Evolutionary conservation across 1,140 invertebrate species (phyloP).

Genomic region (Drosophila azteca): DNA sequence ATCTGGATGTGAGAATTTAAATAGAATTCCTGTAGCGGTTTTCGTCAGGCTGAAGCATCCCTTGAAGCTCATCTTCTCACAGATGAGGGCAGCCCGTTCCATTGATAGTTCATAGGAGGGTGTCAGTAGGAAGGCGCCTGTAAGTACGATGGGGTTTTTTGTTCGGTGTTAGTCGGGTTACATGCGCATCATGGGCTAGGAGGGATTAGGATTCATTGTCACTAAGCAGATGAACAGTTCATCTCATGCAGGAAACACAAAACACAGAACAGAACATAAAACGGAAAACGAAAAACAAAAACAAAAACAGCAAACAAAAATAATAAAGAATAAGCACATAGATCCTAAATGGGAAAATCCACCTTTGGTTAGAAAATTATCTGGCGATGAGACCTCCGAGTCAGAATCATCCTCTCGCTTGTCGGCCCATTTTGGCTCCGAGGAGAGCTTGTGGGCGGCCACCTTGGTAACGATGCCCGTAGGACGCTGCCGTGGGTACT

Average conservation of each 20-base stretch:
- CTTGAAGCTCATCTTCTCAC: conserved; percentile 94
- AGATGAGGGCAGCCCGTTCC: conserved; percentile 92
- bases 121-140: conserved; percentile 91
- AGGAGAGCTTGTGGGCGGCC: conserved; percentile 76
- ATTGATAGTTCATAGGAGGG: conserved; percentile 92
- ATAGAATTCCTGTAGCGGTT: conserved; percentile 93
- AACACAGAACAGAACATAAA: too few species aligned
- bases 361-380: conserved; percentile 88
- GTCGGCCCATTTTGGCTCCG: conserved; percentile 77
- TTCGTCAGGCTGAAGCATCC: conserved; percentile 93
- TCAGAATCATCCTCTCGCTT: conserved; percentile 86
- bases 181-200: neutral
- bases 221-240: neutral
- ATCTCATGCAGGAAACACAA: conserved; percentile 14
- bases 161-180: conserved; percentile 31
- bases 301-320: neutral
- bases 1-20: conserved; percentile 93
- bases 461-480: conserved; percentile 77
- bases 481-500: conserved; percentile 69
- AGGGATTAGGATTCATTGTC: conserved; percentile 2
- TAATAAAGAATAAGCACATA: too few species aligned
- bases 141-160: conserved; percentile 34
- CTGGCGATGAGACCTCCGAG: conserved; percentile 87
- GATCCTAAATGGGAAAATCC: neutral
- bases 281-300: too few species aligned